A percentile compares a stretch with the other conserved stretches of the same genome.
Conservation (phyloP, 1,140 invertebrate genomes). For the Stegodyphus dumicola region DNA sequence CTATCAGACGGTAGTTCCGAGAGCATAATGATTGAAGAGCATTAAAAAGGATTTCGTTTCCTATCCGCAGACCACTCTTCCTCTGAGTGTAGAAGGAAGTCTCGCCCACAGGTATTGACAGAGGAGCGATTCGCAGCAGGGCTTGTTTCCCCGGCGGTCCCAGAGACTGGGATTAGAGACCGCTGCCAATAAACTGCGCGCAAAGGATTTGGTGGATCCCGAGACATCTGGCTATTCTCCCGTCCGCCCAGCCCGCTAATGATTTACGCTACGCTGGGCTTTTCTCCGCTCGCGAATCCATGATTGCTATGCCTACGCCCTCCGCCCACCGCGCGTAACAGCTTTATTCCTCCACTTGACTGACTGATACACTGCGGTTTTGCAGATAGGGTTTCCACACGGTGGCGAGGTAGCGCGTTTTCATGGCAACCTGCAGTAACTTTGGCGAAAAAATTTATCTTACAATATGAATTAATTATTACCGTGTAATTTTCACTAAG, state of each 20-base stretch:
- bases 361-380: constrained; percentile 56
- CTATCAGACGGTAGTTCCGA: background rate
- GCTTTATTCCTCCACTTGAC: constrained; percentile 54
- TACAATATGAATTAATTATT: too few species aligned
- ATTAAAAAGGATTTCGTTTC: constrained; percentile 1
- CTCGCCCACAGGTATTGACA: constrained; percentile 55
- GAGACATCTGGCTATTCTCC: constrained; percentile 48
- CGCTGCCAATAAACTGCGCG: constrained; percentile 52
- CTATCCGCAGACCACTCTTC: background rate
- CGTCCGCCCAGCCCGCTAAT: constrained; percentile 52
- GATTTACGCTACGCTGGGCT: constrained; percentile 54
- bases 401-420: background rate
- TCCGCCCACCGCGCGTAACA: constrained; percentile 29
- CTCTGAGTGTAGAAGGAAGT: background rate
- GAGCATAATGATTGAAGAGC: constrained; percentile 8
- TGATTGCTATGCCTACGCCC: constrained; percentile 25
- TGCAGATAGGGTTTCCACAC: background rate
- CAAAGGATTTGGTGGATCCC: constrained; percentile 43
- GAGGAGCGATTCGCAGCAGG: constrained; percentile 16
- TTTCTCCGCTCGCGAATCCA: constrained; percentile 26
- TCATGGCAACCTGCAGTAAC: too few species aligned
- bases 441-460: too few species aligned
- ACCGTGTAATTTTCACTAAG: too few species aligned
- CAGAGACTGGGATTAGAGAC: constrained; percentile 39
- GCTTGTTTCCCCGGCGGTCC: constrained; percentile 4